Evolutionary conservation across 2,888 invertebrate species (phyloP).

Genomic region (Plutella xylostella): DNA sequence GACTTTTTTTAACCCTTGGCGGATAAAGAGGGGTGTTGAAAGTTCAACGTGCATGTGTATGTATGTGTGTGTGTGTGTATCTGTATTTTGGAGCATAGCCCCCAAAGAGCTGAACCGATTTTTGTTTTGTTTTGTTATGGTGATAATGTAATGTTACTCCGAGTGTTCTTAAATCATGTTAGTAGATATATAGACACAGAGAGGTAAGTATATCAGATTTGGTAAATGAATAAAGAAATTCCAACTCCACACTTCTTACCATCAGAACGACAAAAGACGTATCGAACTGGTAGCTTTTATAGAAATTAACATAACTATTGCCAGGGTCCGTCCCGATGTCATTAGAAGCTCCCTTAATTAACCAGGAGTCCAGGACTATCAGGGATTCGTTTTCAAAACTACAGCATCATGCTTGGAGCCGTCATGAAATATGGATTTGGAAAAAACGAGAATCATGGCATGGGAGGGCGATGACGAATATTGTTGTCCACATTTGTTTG

Average conservation of each 20-base stretch:
- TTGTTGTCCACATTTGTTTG: conserved; percentile 1
- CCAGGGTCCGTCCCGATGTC: conserved; percentile 17
- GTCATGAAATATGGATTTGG: conserved; percentile 46
- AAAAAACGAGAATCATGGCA: conserved; percentile 24
- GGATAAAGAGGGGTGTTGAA: too few species aligned
- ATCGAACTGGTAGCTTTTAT: conserved; percentile 49
- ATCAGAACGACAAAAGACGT: conserved; percentile 30
- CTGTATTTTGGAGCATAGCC: too few species aligned
- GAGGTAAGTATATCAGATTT: too few species aligned
- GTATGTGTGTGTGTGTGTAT: too few species aligned
- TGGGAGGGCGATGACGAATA: conserved; percentile 14
- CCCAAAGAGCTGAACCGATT: too few species aligned
- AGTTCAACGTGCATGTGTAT: too few species aligned
- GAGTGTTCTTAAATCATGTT: too few species aligned
- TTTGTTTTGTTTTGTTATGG: too few species aligned
- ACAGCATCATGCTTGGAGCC: conserved; percentile 25
- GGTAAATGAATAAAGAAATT: too few species aligned
- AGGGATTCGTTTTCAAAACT: conserved; percentile 23
- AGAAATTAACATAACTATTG: conserved; percentile 46
- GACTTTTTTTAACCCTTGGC: too few species aligned
- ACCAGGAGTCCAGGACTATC: conserved; percentile 29
- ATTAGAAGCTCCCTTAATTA: conserved; percentile 28
- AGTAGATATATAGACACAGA: too few species aligned
- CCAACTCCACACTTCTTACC: conserved; percentile 22
- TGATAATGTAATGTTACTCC: too few species aligned